Percentiles rank a stretch among this genome's conserved stretches.
Evolutionary conservation across 2,113 vertebrate species (phyloP).

Genomic region (Origma solitaria): DNA sequence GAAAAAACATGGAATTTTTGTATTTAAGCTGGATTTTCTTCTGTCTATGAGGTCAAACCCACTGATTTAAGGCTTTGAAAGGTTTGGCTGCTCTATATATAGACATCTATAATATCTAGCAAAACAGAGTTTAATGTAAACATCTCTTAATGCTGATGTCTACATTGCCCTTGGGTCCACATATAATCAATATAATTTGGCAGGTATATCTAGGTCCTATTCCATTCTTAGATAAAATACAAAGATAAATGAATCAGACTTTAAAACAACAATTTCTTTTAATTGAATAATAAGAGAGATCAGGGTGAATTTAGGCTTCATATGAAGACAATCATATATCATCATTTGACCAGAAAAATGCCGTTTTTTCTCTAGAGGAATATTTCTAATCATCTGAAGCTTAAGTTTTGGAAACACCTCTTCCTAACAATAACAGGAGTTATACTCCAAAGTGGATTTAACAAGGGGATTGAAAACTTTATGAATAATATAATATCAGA

Average conservation of each 20-base stretch:
- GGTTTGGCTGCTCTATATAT: rapidly evolving
- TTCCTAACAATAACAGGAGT: not conserved
- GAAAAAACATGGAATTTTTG: not conserved
- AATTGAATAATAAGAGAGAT: not conserved
- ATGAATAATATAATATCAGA: not conserved
- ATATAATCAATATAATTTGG: not conserved
- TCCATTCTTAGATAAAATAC: not conserved
- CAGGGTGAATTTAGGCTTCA: not conserved
- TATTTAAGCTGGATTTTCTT: not conserved
- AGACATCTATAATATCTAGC: not conserved
- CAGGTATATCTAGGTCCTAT: not conserved
- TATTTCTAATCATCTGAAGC: not conserved
- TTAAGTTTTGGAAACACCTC: not conserved
- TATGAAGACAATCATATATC: not conserved
- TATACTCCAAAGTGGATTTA: not conserved
- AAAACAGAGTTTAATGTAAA: not conserved
- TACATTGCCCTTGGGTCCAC: not conserved
- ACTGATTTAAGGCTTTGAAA: not conserved
- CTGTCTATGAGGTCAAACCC: not conserved
- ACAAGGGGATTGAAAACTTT: not conserved
- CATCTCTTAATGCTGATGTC: not conserved
- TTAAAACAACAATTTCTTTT: not conserved
- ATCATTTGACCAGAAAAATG: not conserved
- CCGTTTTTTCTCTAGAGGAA: not conserved
- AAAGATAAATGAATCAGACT: not conserved